phyloP scores from a whole-genome alignment of 2,113 vertebrate genomes.

The Mobula hypostoma region DNA sequence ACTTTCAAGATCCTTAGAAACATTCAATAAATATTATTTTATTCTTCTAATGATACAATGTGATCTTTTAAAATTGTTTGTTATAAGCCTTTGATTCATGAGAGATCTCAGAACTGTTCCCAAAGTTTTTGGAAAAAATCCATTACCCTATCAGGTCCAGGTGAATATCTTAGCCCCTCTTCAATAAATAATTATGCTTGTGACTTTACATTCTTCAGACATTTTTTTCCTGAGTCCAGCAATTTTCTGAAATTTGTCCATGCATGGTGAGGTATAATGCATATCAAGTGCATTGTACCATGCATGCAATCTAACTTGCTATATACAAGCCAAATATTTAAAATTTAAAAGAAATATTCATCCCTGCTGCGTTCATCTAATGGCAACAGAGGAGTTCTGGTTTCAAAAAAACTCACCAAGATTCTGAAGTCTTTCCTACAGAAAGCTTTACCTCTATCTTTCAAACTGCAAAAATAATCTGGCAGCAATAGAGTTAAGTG shows the following conservation, averaged over 20 bases:
- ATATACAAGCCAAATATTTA: neutral
- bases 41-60: neutral
- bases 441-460: neutral
- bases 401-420: slow-evolving; percentile 39
- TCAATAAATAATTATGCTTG: neutral
- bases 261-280: neutral
- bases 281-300: neutral
- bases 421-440: too few relatives aligned
- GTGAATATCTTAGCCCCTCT: neutral
- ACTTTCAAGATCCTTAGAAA: neutral
- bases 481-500: neutral
- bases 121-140: neutral
- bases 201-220: neutral
- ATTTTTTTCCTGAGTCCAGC: neutral
- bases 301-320: neutral
- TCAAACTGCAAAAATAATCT: neutral
- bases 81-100: neutral
- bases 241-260: neutral
- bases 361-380: neutral
- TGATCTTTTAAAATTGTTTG: neutral
- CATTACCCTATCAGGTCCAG: neutral
- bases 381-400: slow-evolving; percentile 44
- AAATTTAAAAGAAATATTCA: neutral
- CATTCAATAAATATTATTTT: neutral
- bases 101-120: neutral